Evolutionary conservation across 1,140 invertebrate genomes (phyloP).

Genomic region (Nephila pilipes): DNA sequence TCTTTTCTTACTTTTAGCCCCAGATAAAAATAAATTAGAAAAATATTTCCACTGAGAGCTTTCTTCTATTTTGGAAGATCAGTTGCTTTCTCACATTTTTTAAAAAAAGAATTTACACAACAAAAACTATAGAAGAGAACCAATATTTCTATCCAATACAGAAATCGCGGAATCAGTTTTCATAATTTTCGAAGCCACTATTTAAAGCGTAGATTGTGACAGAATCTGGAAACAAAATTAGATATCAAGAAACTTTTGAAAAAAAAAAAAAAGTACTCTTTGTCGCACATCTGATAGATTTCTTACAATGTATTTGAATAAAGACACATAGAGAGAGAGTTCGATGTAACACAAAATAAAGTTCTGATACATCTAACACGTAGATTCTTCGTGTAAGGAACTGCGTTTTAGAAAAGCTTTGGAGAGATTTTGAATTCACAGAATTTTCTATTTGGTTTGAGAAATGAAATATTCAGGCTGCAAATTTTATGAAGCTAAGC

Average conservation of each 20-base stretch:
- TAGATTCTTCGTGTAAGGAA: not conserved
- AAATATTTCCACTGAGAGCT: not conserved
- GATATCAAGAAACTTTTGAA: not conserved
- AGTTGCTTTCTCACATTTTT: not conserved
- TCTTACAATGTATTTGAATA: conserved; percentile 20
- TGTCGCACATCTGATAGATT: not conserved
- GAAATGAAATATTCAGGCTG: not conserved
- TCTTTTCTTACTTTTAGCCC: too few species aligned
- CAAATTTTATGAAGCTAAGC: not conserved
- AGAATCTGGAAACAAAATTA: not conserved
- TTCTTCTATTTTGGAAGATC: conserved; percentile 19
- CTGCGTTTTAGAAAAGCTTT: not conserved
- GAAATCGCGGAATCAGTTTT: not conserved
- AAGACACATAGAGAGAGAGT: not conserved
- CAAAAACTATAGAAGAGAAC: not conserved
- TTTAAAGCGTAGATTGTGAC: not conserved
- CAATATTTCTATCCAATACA: not conserved
- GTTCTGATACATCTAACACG: not conserved
- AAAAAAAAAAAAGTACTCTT: not conserved
- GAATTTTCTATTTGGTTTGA: not conserved
- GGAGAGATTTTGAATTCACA: conserved; percentile 7
- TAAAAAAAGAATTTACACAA: not conserved
- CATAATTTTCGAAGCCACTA: too few species aligned
- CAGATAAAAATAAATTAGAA: not conserved
- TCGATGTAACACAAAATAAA: not conserved